These are phyloP conservation scores for Watsonalla binaria DNA, from an alignment of 2,888 invertebrate species.

Conservation along the genomic window DNA sequence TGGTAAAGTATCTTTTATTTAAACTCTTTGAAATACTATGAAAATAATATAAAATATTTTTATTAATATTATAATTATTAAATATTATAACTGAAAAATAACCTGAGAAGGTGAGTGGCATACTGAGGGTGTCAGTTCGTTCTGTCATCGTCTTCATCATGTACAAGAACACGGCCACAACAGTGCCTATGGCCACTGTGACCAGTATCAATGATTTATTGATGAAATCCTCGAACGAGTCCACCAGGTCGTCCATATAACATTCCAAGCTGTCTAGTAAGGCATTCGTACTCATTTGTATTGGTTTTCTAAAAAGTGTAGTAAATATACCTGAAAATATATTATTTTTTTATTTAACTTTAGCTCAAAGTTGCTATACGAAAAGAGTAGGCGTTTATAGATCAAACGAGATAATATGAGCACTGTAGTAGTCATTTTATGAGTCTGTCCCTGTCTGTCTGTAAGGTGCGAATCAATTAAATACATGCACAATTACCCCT, in stretches of 20 bases:
- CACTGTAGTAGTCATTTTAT: not conserved
- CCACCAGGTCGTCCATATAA: constrained; percentile 48
- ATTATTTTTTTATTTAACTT: no score
- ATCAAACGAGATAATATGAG: not conserved
- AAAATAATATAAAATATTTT: no score
- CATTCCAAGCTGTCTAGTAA: constrained; percentile 35
- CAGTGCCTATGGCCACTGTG: constrained; percentile 34
- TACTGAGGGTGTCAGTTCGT: constrained; percentile 5
- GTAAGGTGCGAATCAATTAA: no score
- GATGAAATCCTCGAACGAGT: constrained; percentile 48
- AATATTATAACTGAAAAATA: not conserved
- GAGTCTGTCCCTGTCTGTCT: no score
- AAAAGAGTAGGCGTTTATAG: no score
- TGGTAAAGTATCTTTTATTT: no score
- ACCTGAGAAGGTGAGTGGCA: not conserved
- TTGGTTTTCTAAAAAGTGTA: constrained; percentile 47
- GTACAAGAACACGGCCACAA: constrained; percentile 39
- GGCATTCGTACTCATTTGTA: constrained; percentile 41
- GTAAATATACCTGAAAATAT: constrained; percentile 58
- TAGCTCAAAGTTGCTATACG: not conserved
- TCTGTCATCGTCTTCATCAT: constrained; percentile 27
- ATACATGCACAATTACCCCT: no score
- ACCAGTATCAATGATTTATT: constrained; percentile 47
- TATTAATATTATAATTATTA: no score
- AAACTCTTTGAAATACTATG: no score